Evolutionary conservation across 1,140 invertebrate genomes (phyloP).

Genomic region (Drosophila mayri): DNA sequence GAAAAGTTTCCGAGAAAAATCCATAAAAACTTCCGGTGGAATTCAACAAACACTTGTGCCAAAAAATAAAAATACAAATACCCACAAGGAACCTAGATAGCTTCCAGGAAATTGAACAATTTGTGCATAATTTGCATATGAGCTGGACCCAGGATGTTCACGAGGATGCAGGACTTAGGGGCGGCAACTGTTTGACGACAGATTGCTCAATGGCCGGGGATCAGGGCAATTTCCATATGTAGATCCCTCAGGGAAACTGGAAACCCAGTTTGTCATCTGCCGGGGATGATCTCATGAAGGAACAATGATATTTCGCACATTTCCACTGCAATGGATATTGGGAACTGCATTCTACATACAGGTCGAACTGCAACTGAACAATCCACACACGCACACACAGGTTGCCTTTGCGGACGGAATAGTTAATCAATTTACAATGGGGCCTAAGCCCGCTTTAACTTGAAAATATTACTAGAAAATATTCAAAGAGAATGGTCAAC

Average conservation of each 20-base stretch:
- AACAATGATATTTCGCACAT: slow-evolving; percentile 78
- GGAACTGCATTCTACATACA: slow-evolving; percentile 36
- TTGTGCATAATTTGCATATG: slow-evolving; percentile 78
- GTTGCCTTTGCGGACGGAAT: slow-evolving; percentile 49
- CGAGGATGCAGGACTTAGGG: slow-evolving; percentile 54
- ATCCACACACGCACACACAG: slow-evolving; percentile 32
- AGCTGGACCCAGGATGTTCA: slow-evolving; percentile 37
- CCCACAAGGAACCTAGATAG: slow-evolving; percentile 14
- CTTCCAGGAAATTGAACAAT: slow-evolving; percentile 79
- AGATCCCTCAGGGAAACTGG: slow-evolving; percentile 20
- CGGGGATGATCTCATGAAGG: slow-evolving; percentile 69
- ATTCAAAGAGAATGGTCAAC: slow-evolving; percentile 60
- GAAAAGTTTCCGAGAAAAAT: slow-evolving; percentile 57
- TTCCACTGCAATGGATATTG: slow-evolving; percentile 62
- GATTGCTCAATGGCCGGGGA: slow-evolving; percentile 78
- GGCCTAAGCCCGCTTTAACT: slow-evolving; percentile 76
- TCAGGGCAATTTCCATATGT: slow-evolving; percentile 56
- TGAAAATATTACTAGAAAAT: slow-evolving; percentile 74
- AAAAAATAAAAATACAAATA: slow-evolving; percentile 40
- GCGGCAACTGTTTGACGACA: slow-evolving; percentile 82
- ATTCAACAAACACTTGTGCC: slow-evolving; percentile 52
- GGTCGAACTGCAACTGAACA: slow-evolving; percentile 71
- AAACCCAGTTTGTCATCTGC: slow-evolving; percentile 50
- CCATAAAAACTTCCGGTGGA: slow-evolving; percentile 71
- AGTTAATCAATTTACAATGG: slow-evolving; percentile 77